A percentile compares a stretch with the other conserved stretches of the same genome.
Conservation (phyloP, 2,888 invertebrate genomes). For the Ophraella communa region DNA sequence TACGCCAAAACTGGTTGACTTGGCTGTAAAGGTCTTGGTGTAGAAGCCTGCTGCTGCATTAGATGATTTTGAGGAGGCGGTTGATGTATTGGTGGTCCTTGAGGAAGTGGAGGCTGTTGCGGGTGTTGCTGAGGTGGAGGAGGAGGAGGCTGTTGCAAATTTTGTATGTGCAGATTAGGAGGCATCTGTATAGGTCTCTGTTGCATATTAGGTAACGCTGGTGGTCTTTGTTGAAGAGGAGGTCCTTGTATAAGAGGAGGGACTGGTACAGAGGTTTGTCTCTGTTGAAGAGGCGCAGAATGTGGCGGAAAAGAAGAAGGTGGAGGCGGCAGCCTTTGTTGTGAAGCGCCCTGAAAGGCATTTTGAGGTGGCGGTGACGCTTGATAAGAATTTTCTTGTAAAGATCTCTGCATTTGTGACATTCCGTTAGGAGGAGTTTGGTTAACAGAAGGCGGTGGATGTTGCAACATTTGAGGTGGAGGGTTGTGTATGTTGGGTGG, state of each 20-base stretch:
- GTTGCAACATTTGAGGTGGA: constrained; percentile 26
- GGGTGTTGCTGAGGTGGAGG: constrained; percentile 30
- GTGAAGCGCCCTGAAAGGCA: neutral
- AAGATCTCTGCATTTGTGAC: constrained; percentile 16
- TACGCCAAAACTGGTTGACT: constrained; percentile 13
- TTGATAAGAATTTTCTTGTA: constrained; percentile 9
- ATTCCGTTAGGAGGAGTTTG: constrained; percentile 1
- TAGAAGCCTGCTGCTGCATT: constrained; percentile 15
- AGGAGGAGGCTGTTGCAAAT: constrained; percentile 28
- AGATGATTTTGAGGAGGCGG: constrained; percentile 14
- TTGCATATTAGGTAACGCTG: neutral
- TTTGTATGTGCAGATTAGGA: constrained; percentile 15
- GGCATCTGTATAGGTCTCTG: constrained; percentile 5
- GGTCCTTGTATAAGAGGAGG: constrained; percentile 23
- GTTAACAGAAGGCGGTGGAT: constrained; percentile 14
- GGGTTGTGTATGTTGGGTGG: constrained; percentile 18
- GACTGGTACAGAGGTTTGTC: neutral
- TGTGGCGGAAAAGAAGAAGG: neutral
- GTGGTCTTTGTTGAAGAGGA: constrained; percentile 9
- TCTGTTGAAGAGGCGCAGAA: constrained; percentile 47
- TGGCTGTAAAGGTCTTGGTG: constrained; percentile 26
- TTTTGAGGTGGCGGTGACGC: constrained; percentile 1
- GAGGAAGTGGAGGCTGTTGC: constrained; percentile 15
- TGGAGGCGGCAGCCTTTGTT: constrained; percentile 3
- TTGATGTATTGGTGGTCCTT: constrained; percentile 16